Base-by-base conservation (phyloP, 2,888 invertebrate species). In the Drosophila rellima region DNA sequence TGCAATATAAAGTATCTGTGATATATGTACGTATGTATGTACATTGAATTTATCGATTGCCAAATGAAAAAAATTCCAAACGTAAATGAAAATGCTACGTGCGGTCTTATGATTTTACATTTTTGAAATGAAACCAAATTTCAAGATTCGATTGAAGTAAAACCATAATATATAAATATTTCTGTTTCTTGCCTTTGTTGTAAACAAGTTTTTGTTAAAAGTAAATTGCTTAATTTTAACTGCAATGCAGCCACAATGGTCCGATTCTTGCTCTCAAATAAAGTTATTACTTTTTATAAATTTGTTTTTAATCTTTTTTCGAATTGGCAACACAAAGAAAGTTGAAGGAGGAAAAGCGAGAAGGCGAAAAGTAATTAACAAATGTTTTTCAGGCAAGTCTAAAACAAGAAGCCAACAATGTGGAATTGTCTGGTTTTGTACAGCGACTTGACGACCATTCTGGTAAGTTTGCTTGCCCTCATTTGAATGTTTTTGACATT, bases 311-410 rank as follows among this genome's bases (percentile, higher is more conserved):
- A 20, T n/a, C 5, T 40, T 20, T 11, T 40, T 10, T 18, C 29
- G 2, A 11, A 26, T 29, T 37, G 33, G 10, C 39, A 50, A 18
- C 31, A n/a, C 11, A 15, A 10, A 35, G 5, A 0, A 18, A 7
- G 1, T 3, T 1, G 2, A 11, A 7, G 35, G 15, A 37, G 10
- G 7, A 5, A 17, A 1, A 13, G 10, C 3, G 20, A n/a, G 11
- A 31, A 29, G 8, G 35, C 55, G 33, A 83, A 88, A 86, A 79
- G 81, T 87, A 89, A 87, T 86, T 86, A 85, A 75, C 68, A 81
- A 83, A 86, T 81, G 66, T 68, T 86, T 69, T 75, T 51, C 61
- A 57, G 42, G 60, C 60, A 62, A 74, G 54, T 68, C 62, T 56
- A 68, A 80, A 70, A 54, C 66, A 84, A 62, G 68, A 55, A 47